A percentile compares a stretch with the other conserved stretches of the same genome.
Conservation (phyloP, 2,888 invertebrate species). For the Lamellibrachia satsuma region DNA sequence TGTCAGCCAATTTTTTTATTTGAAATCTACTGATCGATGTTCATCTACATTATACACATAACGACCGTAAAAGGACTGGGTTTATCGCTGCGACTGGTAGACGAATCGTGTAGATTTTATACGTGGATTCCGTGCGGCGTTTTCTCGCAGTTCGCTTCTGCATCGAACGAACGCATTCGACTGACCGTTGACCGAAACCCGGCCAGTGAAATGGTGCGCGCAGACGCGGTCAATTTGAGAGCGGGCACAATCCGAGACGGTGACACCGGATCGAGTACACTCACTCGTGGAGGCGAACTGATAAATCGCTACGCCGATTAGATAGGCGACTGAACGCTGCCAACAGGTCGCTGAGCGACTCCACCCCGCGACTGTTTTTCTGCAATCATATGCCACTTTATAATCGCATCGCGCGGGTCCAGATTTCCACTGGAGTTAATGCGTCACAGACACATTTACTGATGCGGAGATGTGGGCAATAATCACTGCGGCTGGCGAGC, state of each 20-base stretch:
- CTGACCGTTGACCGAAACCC: neutral
- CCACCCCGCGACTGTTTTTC: neutral
- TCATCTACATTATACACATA: too few species aligned
- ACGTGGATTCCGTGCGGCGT: neutral
- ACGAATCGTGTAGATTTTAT: neutral
- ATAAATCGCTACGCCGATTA: conserved; percentile 10
- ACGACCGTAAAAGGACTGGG: neutral
- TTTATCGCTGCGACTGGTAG: neutral
- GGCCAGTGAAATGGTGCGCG: neutral
- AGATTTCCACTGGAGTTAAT: neutral
- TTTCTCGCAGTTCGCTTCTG: neutral
- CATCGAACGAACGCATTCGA: neutral
- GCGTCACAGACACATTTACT: neutral
- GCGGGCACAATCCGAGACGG: neutral
- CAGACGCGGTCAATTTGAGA: conserved; percentile 1
- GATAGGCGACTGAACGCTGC: neutral
- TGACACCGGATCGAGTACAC: neutral
- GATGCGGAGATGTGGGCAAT: neutral
- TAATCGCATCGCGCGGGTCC: neutral
- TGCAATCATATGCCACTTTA: conserved; percentile 3
- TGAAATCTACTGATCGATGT: too few species aligned
- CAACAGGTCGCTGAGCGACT: neutral
- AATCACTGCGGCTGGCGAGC: neutral
- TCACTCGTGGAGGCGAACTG: neutral
- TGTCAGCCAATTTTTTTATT: too few species aligned